phyloP scores from a whole-genome alignment of 1,140 invertebrate species.

The Micrasema minimum region DNA sequence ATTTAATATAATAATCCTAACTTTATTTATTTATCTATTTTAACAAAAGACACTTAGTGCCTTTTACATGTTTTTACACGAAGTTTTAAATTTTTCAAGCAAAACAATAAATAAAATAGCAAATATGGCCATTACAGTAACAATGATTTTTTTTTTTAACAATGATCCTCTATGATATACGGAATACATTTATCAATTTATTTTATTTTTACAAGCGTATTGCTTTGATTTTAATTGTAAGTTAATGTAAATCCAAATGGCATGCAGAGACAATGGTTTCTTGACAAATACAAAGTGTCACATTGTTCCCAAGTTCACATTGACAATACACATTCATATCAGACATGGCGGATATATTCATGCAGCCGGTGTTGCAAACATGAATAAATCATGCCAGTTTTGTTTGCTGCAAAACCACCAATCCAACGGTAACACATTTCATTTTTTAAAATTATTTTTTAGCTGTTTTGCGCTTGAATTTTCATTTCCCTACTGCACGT shows the following conservation, averaged over 20 bases:
- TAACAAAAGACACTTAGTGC: no score
- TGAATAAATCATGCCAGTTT: slow-evolving; percentile 46
- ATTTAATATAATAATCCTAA: no score
- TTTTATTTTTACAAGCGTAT: no score
- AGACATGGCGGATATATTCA: slow-evolving; percentile 38
- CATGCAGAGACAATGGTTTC: background rate
- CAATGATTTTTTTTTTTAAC: no score
- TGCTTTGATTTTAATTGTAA: no score
- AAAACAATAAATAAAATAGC: no score
- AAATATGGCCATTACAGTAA: no score
- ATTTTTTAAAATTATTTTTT: slow-evolving; percentile 30
- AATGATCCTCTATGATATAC: no score
- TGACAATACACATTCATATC: slow-evolving; percentile 42
- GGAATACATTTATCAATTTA: no score
- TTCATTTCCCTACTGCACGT: slow-evolving; percentile 25
- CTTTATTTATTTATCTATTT: no score
- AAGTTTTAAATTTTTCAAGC: no score
- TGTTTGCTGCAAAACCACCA: slow-evolving; percentile 35
- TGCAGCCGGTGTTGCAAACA: slow-evolving; percentile 35
- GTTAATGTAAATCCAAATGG: background rate
- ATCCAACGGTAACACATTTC: slow-evolving; percentile 22
- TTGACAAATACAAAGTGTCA: background rate
- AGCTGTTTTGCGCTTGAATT: slow-evolving; percentile 27
- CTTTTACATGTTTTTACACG: no score
- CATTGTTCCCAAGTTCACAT: slow-evolving; percentile 1